phyloP scores from a whole-genome alignment of 2,888 invertebrate genomes.

The Lomographa bimaculata region DNA sequence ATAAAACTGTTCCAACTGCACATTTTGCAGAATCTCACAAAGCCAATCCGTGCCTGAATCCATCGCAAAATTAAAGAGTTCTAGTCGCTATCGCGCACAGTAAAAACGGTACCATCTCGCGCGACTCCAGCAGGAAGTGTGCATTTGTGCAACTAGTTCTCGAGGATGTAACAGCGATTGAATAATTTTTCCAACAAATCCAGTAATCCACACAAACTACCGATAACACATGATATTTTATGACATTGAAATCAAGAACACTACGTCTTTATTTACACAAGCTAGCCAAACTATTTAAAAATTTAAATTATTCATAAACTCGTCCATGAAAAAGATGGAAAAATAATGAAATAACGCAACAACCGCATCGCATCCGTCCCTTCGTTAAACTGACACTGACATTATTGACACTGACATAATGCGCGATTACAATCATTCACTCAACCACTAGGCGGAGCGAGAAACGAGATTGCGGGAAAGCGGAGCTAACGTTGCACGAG shows the following conservation, averaged over 20 bases:
- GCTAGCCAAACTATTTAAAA: slow-evolving; percentile 12
- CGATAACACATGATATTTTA: too few species aligned
- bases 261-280: slow-evolving; percentile 19
- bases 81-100: slow-evolving; percentile 36
- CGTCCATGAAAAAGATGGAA: slow-evolving; percentile 23
- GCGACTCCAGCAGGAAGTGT: slow-evolving; percentile 63
- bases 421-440: too few species aligned
- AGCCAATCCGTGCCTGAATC: slow-evolving; percentile 89
- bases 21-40: slow-evolving; percentile 92
- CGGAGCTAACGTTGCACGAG: too few species aligned
- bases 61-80: slow-evolving; percentile 50
- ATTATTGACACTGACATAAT: slow-evolving; percentile 1
- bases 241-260: slow-evolving; percentile 19
- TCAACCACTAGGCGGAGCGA: too few species aligned
- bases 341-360: slow-evolving; percentile 17
- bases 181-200: slow-evolving; percentile 31
- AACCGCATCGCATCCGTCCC: too few species aligned
- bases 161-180: slow-evolving; percentile 39
- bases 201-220: too few species aligned
- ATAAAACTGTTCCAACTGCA: slow-evolving; percentile 96
- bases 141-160: slow-evolving; percentile 40
- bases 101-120: slow-evolving; percentile 64
- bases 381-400: slow-evolving; percentile 8
- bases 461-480: too few species aligned
- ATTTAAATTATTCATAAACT: slow-evolving; percentile 4